phyloP scores from a whole-genome alignment of 30 jellyfish, hydroid and myxozoan species.

The Turritopsis dohrnii region DNA sequence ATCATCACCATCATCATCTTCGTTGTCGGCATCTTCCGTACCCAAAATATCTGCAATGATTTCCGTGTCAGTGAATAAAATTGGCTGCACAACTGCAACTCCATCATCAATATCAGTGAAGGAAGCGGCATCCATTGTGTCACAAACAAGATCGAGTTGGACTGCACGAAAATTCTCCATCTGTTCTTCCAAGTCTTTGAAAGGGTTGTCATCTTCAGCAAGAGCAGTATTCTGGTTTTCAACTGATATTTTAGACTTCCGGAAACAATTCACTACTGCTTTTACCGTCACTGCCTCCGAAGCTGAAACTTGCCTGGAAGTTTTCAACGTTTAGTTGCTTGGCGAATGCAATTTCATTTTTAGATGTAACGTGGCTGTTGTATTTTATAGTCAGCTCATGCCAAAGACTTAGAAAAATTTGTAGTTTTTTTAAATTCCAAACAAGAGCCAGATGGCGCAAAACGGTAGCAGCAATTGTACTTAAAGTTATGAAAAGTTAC shows the following conservation, averaged over 20 bases:
- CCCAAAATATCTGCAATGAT: constrained; percentile 2
- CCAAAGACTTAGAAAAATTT: too few relatives aligned
- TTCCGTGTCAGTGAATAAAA: neutral
- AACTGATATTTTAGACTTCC: constrained; percentile 16
- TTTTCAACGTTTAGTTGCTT: too few relatives aligned
- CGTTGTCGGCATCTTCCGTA: constrained; percentile 4
- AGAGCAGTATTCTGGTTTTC: constrained; percentile 9
- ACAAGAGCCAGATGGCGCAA: too few relatives aligned
- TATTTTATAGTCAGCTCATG: too few relatives aligned
- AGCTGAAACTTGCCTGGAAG: too few relatives aligned
- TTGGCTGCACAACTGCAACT: constrained; percentile 11
- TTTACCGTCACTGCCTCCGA: constrained; percentile 10
- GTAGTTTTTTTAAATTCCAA: too few relatives aligned
- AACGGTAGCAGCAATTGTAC: too few relatives aligned
- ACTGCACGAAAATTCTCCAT: constrained; percentile 14
- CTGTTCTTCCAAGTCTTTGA: neutral
- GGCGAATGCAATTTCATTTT: too few relatives aligned
- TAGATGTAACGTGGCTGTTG: too few relatives aligned
- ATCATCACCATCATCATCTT: constrained; percentile 6
- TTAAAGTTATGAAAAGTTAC: too few relatives aligned
- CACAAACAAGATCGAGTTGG: constrained; percentile 11
- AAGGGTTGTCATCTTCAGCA: constrained; percentile 12
- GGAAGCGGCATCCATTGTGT: constrained; percentile 17
- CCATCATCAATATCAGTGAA: constrained; percentile 19
- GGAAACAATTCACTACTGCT: neutral